Evolutionary conservation across 2,888 invertebrate genomes (phyloP).

Genomic region (Dryobotodes eremita): DNA sequence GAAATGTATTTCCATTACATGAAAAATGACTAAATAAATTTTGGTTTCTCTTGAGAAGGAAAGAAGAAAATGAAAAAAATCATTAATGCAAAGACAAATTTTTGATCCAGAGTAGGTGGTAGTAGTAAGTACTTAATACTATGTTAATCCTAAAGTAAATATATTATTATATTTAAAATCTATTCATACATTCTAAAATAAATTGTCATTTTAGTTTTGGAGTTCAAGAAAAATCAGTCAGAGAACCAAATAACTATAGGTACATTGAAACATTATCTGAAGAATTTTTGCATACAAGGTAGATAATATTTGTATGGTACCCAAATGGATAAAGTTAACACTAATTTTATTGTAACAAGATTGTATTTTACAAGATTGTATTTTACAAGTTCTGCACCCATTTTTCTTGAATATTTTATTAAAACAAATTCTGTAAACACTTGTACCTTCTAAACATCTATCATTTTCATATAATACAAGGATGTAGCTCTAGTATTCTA

Average conservation of each 20-base stretch:
- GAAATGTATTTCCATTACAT: neutral
- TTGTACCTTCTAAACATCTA: neutral
- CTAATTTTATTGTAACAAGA: neutral
- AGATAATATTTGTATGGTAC: too few relatives aligned
- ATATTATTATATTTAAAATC: too few relatives aligned
- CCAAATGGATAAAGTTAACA: constrained; percentile 4
- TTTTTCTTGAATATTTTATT: constrained; percentile 27
- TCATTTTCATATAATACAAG: neutral
- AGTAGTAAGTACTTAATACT: too few relatives aligned
- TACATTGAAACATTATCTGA: neutral
- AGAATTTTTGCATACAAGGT: too few relatives aligned
- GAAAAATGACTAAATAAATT: neutral
- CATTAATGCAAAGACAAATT: too few relatives aligned
- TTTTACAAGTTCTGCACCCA: constrained; percentile 2
- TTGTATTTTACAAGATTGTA: constrained; percentile 13
- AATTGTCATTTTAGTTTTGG: neutral
- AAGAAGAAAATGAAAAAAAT: neutral
- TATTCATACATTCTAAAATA: too few relatives aligned
- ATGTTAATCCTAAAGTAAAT: too few relatives aligned
- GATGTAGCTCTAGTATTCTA: neutral
- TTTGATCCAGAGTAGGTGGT: too few relatives aligned
- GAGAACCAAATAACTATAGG: too few relatives aligned
- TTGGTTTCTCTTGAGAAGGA: neutral
- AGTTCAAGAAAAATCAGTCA: too few relatives aligned
- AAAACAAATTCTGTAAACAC: constrained; percentile 6